phyloP scores from a whole-genome alignment of 2,888 invertebrate species.

The Tridacna crocea region DNA sequence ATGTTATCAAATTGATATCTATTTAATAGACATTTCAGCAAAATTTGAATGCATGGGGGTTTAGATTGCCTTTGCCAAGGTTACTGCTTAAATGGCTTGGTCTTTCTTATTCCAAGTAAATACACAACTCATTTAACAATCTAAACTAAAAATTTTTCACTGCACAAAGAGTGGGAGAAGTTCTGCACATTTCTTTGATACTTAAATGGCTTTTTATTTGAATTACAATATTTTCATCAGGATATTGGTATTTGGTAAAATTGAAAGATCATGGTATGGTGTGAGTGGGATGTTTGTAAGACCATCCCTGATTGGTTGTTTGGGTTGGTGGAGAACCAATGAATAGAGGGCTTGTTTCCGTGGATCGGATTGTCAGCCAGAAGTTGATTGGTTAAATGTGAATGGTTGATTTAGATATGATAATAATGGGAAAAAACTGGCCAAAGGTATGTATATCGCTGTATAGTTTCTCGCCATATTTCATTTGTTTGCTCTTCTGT shows the following conservation, averaged over 20 bases:
- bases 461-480: not conserved
- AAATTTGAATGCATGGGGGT: too few species aligned
- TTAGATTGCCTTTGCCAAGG: too few species aligned
- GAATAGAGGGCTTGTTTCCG: constrained; percentile 51
- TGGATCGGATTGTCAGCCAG: constrained; percentile 49
- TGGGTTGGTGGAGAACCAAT: constrained; percentile 61
- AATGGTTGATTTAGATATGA: constrained; percentile 39
- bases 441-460: constrained; percentile 43
- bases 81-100: too few species aligned
- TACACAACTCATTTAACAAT: too few species aligned
- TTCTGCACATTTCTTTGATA: not conserved
- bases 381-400: constrained; percentile 50
- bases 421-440: not conserved
- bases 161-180: not conserved
- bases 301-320: constrained; percentile 63
- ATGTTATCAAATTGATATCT: too few species aligned
- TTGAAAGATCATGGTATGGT: constrained; percentile 52
- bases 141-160: not conserved
- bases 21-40: too few species aligned
- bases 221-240: constrained; percentile 64
- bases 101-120: too few species aligned
- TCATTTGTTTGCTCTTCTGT: not conserved
- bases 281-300: constrained; percentile 57
- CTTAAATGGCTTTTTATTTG: constrained; percentile 14
- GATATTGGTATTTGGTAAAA: constrained; percentile 62